Base-by-base conservation (phyloP, 2,113 vertebrate species). In the Azemiops feae region DNA sequence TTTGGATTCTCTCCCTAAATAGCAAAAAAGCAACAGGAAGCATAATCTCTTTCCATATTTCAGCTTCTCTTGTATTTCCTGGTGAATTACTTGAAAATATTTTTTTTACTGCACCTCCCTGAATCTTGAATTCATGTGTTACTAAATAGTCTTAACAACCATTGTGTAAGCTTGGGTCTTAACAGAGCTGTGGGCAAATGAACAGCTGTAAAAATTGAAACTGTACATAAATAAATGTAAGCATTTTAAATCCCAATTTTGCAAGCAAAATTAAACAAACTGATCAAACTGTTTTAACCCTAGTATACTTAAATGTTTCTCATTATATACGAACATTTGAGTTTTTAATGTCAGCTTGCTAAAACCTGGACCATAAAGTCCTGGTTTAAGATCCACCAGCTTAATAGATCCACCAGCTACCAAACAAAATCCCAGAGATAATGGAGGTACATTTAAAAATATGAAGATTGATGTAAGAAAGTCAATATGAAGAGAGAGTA, bases 61-160 rank as follows among this genome's bases (percentile, higher is more conserved):
- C 60, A 95, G 91, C 1, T 95, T 34, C 34, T 43, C 52, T 55
- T 85, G 43, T 55, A 18, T 91, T 85, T n/a, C 74, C 47, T 91
- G 87, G 30, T 95, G n/a, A 94, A 89, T 52, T 93, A 53, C 69
- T 92, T 69, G 64, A 64, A 95, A 95, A 90, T 58, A 43, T 81
- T 81, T 57, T 57, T 18, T 74, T 81, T 81, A 64, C 27, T 16
- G 5, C 87, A 92, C 95, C 90, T 92, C 92, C 88, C 81, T 5
- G 18, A 93, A 47, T 9, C 45, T 81, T 81, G 39, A 90, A 34
- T 93, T 53, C 9, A 86, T 12, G 7, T 92, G 53, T 69, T 95
- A 54, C 87, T 89, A 60, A 95, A 92, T 50, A 93, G 64, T 88
- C 93, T 87, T 94, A 94, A 27, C 81, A 60, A 89, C 92, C 92